Percentiles rank a stretch among this genome's conserved stretches.
phyloP scores from a whole-genome alignment of 1,140 invertebrate genomes.

The Archivesica marissinica region DNA sequence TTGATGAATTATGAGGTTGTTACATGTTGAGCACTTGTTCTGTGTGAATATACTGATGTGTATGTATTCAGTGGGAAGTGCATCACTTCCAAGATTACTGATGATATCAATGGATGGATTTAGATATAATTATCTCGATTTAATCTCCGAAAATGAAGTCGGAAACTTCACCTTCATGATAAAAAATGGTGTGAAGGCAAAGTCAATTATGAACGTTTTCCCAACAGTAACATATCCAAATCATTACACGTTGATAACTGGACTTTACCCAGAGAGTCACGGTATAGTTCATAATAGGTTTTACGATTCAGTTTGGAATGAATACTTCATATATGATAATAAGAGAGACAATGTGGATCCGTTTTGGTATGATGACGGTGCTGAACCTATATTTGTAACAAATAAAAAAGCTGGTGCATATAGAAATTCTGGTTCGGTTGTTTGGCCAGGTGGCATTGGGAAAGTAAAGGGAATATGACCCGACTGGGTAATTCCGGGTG shows the following conservation, averaged over 20 bases:
- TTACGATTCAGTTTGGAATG: conserved; percentile 85
- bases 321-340: conserved; percentile 78
- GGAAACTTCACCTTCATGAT: conserved; percentile 75
- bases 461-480: conserved; percentile 52
- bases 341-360: conserved; percentile 69
- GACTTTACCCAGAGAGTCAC: conserved; percentile 89
- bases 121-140: conserved; percentile 71
- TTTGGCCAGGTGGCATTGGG: conserved; percentile 62
- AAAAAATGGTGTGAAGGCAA: conserved; percentile 69
- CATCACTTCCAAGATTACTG: conserved; percentile 62
- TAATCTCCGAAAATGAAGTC: not conserved
- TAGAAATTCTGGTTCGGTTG: conserved; percentile 50
- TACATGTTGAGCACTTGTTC: too few species aligned
- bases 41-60: not conserved
- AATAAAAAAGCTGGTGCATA: conserved; percentile 66
- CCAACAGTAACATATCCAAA: conserved; percentile 91
- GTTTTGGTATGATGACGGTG: conserved; percentile 70
- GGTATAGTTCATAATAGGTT: conserved; percentile 89
- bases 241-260: conserved; percentile 90
- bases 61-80: conserved; percentile 58
- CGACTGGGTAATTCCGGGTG: conserved; percentile 64
- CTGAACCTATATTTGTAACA: conserved; percentile 80
- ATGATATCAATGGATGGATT: conserved; percentile 81
- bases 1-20: too few species aligned
- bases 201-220: conserved; percentile 85